phyloP scores from a whole-genome alignment of 2,797 vertebrate species.

The Ataeniobius toweri region DNA sequence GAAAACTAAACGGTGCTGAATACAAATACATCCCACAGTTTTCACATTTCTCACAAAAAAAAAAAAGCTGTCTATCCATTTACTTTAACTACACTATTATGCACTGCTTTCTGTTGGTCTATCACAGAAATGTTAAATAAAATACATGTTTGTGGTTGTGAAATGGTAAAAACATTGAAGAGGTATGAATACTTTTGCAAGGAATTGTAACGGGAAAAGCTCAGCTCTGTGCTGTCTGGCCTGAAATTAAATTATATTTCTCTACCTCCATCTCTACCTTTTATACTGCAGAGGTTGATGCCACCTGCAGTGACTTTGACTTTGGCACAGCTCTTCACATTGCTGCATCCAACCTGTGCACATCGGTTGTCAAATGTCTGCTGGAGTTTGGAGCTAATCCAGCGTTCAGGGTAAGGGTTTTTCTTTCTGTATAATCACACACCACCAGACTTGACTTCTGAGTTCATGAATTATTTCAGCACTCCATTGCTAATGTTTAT shows the following conservation, averaged over 20 bases:
- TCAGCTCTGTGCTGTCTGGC: neutral
- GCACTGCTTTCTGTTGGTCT: neutral
- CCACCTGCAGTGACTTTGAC: conserved; percentile 98
- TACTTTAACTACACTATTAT: neutral
- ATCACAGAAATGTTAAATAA: neutral
- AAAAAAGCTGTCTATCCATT: no score
- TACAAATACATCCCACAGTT: no score
- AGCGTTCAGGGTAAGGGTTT: conserved; percentile 88
- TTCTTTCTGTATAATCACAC: neutral
- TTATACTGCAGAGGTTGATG: conserved; percentile 87
- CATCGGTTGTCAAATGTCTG: conserved; percentile 89
- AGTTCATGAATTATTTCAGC: conserved; percentile 1
- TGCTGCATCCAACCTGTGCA: conserved; percentile 93
- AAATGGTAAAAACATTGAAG: neutral
- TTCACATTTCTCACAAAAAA: no score
- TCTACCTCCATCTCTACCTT: neutral
- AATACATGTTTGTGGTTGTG: neutral
- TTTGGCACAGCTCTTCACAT: conserved; percentile 98
- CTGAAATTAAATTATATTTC: neutral
- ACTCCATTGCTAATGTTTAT: neutral
- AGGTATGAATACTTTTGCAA: neutral
- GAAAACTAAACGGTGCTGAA: no score
- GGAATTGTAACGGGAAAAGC: neutral
- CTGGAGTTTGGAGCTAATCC: conserved; percentile 95
- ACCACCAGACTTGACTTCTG: conserved; percentile 3